Evolutionary conservation across 2,797 vertebrate genomes (phyloP).

Genomic region (Monodelphis domestica): DNA sequence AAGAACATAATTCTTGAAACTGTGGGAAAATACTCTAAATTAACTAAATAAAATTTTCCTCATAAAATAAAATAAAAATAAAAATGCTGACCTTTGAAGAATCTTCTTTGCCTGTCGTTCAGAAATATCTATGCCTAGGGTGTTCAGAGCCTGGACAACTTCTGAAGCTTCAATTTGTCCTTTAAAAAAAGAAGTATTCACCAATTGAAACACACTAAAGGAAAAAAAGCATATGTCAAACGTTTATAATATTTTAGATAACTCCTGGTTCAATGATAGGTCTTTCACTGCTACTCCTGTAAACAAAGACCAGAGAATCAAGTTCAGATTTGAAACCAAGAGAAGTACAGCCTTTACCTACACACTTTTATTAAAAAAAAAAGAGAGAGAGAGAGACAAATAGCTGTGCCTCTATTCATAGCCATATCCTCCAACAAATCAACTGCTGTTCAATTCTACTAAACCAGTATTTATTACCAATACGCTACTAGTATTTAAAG

Average conservation of each 20-base stretch:
- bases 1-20: no score
- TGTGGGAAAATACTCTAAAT: no score
- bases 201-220: slow-evolving; percentile 25
- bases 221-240: neutral
- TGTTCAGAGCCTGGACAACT: slow-evolving; percentile 92
- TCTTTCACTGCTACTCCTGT: neutral
- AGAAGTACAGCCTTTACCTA: neutral
- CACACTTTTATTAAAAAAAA: neutral
- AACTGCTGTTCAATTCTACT: neutral
- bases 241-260: neutral
- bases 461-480: neutral
- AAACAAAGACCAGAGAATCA: neutral
- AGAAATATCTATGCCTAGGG: slow-evolving; percentile 91
- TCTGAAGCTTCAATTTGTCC: slow-evolving; percentile 92
- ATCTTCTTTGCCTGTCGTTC: slow-evolving; percentile 92
- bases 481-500: neutral
- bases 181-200: slow-evolving; percentile 79
- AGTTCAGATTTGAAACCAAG: neutral
- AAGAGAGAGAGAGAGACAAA: no score
- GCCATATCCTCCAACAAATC: neutral
- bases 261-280: neutral
- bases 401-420: neutral
- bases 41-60: no score
- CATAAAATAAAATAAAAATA: no score
- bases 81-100: slow-evolving; percentile 90